Evolutionary conservation across 2,113 vertebrate genomes (phyloP).

Genomic region (Girardinichthys multiradiatus): DNA sequence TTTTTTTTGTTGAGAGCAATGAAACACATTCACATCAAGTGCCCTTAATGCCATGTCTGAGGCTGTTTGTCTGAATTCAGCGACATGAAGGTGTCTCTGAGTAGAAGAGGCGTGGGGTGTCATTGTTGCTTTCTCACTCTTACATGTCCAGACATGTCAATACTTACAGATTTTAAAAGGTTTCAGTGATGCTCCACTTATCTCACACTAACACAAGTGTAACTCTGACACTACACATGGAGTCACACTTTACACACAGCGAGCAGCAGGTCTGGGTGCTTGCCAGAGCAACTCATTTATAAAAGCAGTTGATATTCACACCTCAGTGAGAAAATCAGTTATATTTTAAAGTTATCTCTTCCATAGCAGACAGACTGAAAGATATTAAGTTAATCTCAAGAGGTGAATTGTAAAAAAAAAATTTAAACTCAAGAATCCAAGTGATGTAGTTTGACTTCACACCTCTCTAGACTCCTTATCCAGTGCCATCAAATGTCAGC

Average conservation of each 20-base stretch:
- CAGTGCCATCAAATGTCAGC: not conserved
- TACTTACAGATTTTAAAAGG: slow-evolving; percentile 34
- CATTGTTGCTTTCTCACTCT: too few species aligned
- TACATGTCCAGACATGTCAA: slow-evolving; percentile 69
- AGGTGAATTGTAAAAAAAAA: slow-evolving; percentile 23
- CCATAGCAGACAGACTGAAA: too few species aligned
- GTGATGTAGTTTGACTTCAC: not conserved
- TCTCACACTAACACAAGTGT: slow-evolving; percentile 30
- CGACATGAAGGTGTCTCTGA: slow-evolving; percentile 3
- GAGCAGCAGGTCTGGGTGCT: slow-evolving; percentile 31
- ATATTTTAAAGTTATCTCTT: too few species aligned
- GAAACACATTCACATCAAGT: slow-evolving; percentile 65
- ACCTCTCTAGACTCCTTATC: not conserved
- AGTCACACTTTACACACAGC: slow-evolving; percentile 53
- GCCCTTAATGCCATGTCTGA: slow-evolving; percentile 62
- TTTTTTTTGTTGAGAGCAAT: slow-evolving; percentile 46
- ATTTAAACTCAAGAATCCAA: not conserved
- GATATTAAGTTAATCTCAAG: not conserved
- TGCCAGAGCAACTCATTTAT: slow-evolving; percentile 25
- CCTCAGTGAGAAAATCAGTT: not conserved
- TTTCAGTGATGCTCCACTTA: slow-evolving; percentile 53
- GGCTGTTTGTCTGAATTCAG: slow-evolving; percentile 50
- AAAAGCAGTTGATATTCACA: slow-evolving; percentile 28
- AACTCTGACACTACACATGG: slow-evolving; percentile 35
- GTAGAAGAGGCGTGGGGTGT: not conserved